Conservation (phyloP, 2,888 invertebrate species). For the Trichogramma evanescens region DNA sequence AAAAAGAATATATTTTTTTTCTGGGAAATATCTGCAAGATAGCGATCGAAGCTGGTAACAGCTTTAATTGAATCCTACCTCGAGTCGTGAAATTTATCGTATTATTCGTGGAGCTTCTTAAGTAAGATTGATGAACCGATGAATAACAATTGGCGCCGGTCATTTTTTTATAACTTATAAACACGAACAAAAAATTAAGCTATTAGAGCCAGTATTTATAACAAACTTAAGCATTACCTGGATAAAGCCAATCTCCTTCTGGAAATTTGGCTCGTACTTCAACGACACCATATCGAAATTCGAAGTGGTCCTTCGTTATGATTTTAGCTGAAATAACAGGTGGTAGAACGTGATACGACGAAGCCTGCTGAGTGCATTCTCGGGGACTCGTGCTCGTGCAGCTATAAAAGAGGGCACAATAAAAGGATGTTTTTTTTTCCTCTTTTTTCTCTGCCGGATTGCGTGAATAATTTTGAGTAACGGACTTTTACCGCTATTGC, state of each 20-base stretch:
- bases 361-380: conserved; percentile 40
- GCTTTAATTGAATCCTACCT: too few relatives aligned
- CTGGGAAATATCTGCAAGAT: too few relatives aligned
- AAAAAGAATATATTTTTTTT: too few relatives aligned
- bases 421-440: neutral
- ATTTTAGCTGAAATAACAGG: conserved; percentile 50
- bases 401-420: conserved; percentile 31
- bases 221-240: conserved; percentile 41
- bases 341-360: conserved; percentile 44
- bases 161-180: too few relatives aligned
- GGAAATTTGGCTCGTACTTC: conserved; percentile 53
- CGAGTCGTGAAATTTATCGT: too few relatives aligned
- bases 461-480: neutral
- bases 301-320: conserved; percentile 43
- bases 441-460: neutral
- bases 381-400: conserved; percentile 40
- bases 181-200: neutral
- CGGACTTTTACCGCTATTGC: neutral
- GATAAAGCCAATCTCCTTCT: conserved; percentile 53
- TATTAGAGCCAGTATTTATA: neutral
- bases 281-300: conserved; percentile 50
- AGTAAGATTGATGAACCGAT: too few relatives aligned
- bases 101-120: too few relatives aligned
- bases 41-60: too few relatives aligned
- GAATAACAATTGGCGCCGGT: too few relatives aligned